Conservation (phyloP, 2,113 vertebrate species). For the Turnix velox region DNA sequence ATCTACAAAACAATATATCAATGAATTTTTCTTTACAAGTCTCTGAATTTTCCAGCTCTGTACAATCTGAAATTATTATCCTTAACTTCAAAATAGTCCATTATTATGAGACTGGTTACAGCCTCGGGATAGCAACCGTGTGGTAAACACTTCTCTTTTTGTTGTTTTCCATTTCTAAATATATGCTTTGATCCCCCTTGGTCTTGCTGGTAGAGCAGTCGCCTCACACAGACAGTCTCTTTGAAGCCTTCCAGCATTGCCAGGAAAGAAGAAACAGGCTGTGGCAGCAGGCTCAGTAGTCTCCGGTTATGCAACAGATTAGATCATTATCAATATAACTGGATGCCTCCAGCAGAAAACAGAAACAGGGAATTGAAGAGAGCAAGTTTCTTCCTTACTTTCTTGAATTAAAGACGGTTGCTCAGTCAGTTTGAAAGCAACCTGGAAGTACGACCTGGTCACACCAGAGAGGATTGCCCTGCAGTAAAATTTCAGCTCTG, state of each 20-base stretch:
- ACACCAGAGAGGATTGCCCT: neutral
- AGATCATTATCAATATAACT: constrained; percentile 57
- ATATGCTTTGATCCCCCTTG: constrained; percentile 28
- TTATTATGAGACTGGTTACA: neutral
- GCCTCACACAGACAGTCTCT: constrained; percentile 18
- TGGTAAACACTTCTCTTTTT: neutral
- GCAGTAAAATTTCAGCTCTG: neutral
- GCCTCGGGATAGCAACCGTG: constrained; percentile 1
- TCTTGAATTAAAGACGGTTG: neutral
- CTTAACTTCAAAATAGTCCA: neutral
- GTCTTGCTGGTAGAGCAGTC: constrained; percentile 37
- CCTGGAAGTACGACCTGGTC: neutral
- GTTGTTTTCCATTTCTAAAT: constrained; percentile 46
- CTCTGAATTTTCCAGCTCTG: neutral
- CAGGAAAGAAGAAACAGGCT: constrained; percentile 45
- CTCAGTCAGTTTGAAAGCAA: neutral
- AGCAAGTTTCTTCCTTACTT: neutral
- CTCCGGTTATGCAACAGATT: constrained; percentile 53
- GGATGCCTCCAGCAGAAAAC: constrained; percentile 39
- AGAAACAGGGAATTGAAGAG: neutral
- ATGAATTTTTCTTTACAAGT: neutral
- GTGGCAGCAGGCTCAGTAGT: constrained; percentile 38
- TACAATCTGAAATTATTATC: neutral
- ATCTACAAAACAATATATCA: neutral
- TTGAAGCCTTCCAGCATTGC: constrained; percentile 48